Conservation (phyloP, 1,140 invertebrate species). For the Bombus polaris region DNA sequence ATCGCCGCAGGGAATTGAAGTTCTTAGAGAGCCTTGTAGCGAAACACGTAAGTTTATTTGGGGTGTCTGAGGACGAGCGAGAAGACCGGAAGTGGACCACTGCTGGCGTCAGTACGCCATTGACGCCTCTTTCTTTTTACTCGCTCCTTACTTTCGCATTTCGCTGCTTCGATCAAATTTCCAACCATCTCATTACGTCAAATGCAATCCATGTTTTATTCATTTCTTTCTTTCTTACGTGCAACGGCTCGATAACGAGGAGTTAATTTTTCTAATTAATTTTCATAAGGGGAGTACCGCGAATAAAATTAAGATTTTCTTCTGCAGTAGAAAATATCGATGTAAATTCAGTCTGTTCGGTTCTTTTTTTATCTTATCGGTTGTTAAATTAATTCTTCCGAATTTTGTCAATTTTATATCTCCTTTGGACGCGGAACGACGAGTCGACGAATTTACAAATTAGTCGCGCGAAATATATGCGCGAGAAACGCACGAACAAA, state of each 20-base stretch:
- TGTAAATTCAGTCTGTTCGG: background rate
- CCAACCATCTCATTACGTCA: background rate
- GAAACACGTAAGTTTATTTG: conserved; percentile 6
- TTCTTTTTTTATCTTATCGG: too few relatives aligned
- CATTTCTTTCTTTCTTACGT: background rate
- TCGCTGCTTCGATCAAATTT: background rate
- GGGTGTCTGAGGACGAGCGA: background rate
- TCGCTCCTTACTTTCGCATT: background rate
- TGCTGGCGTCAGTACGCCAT: background rate
- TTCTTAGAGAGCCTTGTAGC: background rate
- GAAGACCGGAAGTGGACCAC: conserved; percentile 1
- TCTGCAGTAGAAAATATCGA: too few relatives aligned
- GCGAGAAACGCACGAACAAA: too few relatives aligned
- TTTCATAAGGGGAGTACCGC: too few relatives aligned
- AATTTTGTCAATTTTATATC: too few relatives aligned
- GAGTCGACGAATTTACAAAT: too few relatives aligned
- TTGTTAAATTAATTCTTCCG: too few relatives aligned
- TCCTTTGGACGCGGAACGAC: too few relatives aligned
- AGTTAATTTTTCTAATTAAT: too few relatives aligned
- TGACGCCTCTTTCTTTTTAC: background rate
- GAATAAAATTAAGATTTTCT: background rate
- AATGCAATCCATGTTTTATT: background rate
- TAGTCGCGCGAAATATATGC: too few relatives aligned
- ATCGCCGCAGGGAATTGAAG: background rate
- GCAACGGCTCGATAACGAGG: background rate